These are phyloP conservation scores for Toxotes jaculatrix DNA, from an alignment of 2,113 vertebrate genomes.

Conservation along the genomic window DNA sequence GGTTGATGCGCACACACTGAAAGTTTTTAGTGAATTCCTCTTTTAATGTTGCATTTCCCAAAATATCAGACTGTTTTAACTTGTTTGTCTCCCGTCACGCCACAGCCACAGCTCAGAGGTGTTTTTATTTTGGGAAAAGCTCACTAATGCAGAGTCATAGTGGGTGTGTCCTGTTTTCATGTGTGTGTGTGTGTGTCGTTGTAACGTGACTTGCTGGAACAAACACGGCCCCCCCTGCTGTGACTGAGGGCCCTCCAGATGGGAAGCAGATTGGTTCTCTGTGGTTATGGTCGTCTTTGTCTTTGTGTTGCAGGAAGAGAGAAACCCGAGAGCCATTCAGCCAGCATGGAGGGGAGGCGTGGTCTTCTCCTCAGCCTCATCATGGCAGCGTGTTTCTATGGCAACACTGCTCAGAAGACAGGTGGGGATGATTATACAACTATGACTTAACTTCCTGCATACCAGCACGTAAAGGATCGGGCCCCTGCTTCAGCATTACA, in stretches of 20 bases:
- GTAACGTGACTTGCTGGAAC: too few species aligned
- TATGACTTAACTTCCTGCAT: slow-evolving; percentile 44
- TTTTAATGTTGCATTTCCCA: neutral
- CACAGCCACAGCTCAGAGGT: neutral
- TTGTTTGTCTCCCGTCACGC: neutral
- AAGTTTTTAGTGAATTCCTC: neutral
- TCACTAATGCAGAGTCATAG: neutral
- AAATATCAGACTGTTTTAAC: neutral
- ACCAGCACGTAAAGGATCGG: slow-evolving; percentile 3
- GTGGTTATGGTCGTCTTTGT: neutral
- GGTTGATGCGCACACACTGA: neutral
- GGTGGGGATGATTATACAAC: slow-evolving; percentile 67
- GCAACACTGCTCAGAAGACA: slow-evolving; percentile 56
- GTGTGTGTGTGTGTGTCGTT: neutral
- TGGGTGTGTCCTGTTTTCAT: neutral
- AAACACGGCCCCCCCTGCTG: neutral
- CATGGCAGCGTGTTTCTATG: slow-evolving; percentile 48
- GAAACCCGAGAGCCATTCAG: slow-evolving; percentile 37
- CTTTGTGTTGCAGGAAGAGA: slow-evolving; percentile 53
- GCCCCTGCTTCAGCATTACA: slow-evolving; percentile 15
- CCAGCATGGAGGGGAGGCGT: slow-evolving; percentile 60
- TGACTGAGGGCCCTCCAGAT: slow-evolving; percentile 18
- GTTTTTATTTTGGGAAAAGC: neutral
- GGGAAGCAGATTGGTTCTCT: slow-evolving; percentile 16
- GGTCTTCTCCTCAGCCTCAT: slow-evolving; percentile 63